phyloP scores from a whole-genome alignment of 2,113 vertebrate species.

The Deroptyus accipitrinus region DNA sequence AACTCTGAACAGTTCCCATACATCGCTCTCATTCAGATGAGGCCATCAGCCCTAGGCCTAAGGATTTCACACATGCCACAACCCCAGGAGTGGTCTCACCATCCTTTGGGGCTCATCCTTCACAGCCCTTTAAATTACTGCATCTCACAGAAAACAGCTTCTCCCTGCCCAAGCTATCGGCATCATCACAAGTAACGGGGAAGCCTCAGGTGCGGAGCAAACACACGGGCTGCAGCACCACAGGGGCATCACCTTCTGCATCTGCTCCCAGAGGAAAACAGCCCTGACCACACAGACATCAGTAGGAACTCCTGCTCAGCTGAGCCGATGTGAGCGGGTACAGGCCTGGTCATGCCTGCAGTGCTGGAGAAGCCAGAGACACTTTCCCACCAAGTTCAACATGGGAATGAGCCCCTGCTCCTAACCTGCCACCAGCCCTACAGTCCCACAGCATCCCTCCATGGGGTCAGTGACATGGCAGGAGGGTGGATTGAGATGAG shows the following conservation, averaged over 20 bases:
- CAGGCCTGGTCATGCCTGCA: too few relatives aligned
- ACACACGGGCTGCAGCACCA: fast-evolving
- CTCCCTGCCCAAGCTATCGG: fast-evolving
- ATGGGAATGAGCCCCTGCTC: neutral
- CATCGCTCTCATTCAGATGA: neutral
- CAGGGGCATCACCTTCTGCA: neutral
- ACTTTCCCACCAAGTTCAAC: fast-evolving
- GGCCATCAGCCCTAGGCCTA: neutral
- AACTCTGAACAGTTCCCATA: neutral
- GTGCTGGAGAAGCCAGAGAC: neutral
- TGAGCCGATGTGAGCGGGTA: fast-evolving
- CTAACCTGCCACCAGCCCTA: neutral
- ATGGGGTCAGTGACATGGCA: fast-evolving
- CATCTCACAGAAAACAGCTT: neutral
- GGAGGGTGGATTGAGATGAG: neutral
- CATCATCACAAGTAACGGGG: too few relatives aligned
- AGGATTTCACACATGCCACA: too few relatives aligned
- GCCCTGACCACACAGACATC: fast-evolving
- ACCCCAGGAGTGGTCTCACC: neutral
- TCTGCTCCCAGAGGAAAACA: neutral
- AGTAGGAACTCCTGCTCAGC: neutral
- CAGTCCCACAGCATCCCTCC: neutral
- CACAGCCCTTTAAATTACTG: neutral
- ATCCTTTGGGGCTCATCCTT: neutral
- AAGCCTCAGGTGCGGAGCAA: fast-evolving